Evolutionary conservation across 1,140 invertebrate species (phyloP), one percentile per base, ranked within the genome.

Genomic region (Galendromus occidentalis): DNA sequence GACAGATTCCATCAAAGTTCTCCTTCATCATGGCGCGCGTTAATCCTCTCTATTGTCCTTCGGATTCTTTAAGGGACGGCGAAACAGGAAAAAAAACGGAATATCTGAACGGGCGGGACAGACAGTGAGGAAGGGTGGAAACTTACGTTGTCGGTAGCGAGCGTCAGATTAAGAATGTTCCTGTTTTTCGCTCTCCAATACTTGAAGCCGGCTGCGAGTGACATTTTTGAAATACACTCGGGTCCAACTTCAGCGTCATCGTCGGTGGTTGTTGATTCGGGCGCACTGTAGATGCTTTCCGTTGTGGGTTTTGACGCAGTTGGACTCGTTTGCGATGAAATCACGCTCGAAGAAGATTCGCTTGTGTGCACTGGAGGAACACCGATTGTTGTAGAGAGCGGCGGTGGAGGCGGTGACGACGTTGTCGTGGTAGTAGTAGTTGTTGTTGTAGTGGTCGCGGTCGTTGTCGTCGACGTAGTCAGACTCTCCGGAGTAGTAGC

Each of bases 101-200:
- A 39, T 39, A 39, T 6, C 9, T 39, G 33, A 39, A 9, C 4
- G 33, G 33, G 4, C 4, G 33, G 33, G 9, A 39, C 33, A n/a
- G n/a, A n/a, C n/a, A n/a, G n/a, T n/a, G n/a, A n/a, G n/a, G n/a
- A n/a, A n/a, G n/a, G n/a, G n/a, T n/a, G 18, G 5, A 59, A 29
- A 59, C 51, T 59, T 25, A 59, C 51, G 22, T 59, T 59, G 33
- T 59, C 51, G 20, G 51, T 59, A 22, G 51, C 51, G 25, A 59
- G 51, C 14, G 51, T 59, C 14, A 59, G 51, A 25, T 59, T 59
- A 22, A 59, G 51, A 14, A 29, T 59, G 25, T 59, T 59, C 25
- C 25, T 59, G 33, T 59, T 33, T 22, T 59, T 59, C 25, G 51
- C 4, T 33, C 51, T 59, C 51, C 51, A 59, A 14, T 29, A 33